phyloP scores from a whole-genome alignment of 92 coral and sea anemone genomes.

The Isaurus tuberculatus region DNA sequence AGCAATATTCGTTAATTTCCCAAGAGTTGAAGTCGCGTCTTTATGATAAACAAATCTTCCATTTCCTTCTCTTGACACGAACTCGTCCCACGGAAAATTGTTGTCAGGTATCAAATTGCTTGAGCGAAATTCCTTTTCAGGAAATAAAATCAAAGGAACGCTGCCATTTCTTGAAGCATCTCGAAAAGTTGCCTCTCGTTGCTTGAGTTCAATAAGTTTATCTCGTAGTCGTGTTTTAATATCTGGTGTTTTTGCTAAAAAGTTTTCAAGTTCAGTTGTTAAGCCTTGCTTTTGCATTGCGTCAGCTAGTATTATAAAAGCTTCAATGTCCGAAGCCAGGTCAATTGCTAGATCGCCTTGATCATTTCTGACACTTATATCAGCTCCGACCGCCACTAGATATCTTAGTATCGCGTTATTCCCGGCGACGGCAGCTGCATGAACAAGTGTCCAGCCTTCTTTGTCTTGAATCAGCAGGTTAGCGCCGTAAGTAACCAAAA shows the following conservation, averaged over 20 bases:
- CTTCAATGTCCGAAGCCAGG: constrained; percentile 80
- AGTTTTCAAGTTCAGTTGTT: constrained; percentile 62
- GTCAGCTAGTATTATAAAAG: constrained; percentile 77
- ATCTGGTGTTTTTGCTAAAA: constrained; percentile 76
- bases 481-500: constrained; percentile 88
- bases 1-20: constrained; percentile 39
- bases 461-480: constrained; percentile 89
- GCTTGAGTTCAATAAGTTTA: constrained; percentile 53
- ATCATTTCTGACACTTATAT: constrained; percentile 79
- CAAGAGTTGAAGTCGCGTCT: constrained; percentile 49
- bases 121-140: constrained; percentile 45
- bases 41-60: constrained; percentile 44
- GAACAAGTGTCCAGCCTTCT: constrained; percentile 98
- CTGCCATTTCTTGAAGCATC: constrained; percentile 54
- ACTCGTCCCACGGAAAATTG: constrained; percentile 20
- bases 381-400: constrained; percentile 86
- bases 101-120: constrained; percentile 31
- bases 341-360: constrained; percentile 89
- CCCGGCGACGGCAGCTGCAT: constrained; percentile 96
- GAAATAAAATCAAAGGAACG: constrained; percentile 21
- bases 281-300: constrained; percentile 81
- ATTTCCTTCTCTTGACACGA: constrained; percentile 22
- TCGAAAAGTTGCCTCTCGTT: constrained; percentile 8
- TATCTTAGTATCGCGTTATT: constrained; percentile 86
- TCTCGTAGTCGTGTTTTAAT: constrained; percentile 73